phyloP scores from a whole-genome alignment of 2,888 invertebrate species.

The Drosophila suboccidentalis region DNA sequence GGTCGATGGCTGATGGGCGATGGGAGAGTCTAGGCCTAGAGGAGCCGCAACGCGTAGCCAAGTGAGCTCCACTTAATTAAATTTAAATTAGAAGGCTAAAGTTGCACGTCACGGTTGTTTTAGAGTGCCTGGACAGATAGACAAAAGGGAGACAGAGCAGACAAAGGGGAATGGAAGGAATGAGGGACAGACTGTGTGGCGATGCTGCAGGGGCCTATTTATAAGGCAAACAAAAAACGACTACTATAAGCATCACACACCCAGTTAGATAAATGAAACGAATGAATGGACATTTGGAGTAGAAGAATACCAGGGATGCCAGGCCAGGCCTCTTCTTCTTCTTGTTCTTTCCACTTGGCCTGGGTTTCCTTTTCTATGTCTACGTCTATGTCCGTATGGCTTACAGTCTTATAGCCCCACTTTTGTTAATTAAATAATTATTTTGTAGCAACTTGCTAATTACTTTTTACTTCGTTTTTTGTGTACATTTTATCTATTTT shows the following conservation, averaged over 20 bases:
- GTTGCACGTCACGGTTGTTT: conserved; percentile 70
- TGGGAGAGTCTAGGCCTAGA: conserved; percentile 14
- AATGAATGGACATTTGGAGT: conserved; percentile 73
- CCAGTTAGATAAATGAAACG: conserved; percentile 69
- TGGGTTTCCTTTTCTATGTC: background rate
- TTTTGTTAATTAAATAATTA: conserved; percentile 82
- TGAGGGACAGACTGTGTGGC: background rate
- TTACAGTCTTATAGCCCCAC: conserved; percentile 44
- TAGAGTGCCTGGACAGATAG: conserved; percentile 30
- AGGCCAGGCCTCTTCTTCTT: background rate
- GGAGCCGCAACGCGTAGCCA: conserved; percentile 11
- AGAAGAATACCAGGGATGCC: conserved; percentile 44
- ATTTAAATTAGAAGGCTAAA: conserved; percentile 80
- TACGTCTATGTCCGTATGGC: conserved; percentile 5
- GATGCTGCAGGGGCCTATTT: conserved; percentile 44
- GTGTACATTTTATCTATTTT: conserved; percentile 20
- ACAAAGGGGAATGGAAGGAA: background rate
- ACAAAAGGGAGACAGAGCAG: background rate
- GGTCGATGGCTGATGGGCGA: conserved; percentile 11
- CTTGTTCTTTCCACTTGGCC: background rate
- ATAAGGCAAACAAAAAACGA: conserved; percentile 52
- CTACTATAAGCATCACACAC: conserved; percentile 31
- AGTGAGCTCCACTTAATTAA: conserved; percentile 78
- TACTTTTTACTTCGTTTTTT: conserved; percentile 62
- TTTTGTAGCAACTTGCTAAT: conserved; percentile 78